Evolutionary conservation across 2,113 vertebrate species (phyloP), one percentile per base, ranked within the genome.

Genomic region (Charina bottae): DNA sequence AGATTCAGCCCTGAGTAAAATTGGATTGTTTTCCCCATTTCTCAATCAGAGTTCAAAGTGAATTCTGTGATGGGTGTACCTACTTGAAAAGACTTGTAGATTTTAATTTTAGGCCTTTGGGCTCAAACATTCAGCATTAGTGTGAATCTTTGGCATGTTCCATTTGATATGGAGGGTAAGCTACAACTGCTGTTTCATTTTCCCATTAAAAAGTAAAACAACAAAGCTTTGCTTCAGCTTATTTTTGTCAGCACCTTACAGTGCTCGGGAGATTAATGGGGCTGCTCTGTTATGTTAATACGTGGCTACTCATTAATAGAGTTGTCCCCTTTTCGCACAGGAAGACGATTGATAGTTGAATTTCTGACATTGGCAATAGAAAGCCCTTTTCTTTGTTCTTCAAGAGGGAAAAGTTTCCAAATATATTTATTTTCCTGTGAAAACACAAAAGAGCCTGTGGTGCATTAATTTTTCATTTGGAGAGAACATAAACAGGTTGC

Each of bases 401-500:
- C 55, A 92, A 93, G 88, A 94, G 85, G 9, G 24, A 84, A 92
- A 96, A 95, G 87, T 33, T 85, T 94, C 89, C 88, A 90, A 94
- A 94, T 94, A 95, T 88, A 93, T 93, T 93, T 93, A 92, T 88
- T 95, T 95, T 92, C 89, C 86, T 8, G n/a, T 85, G 86, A 94
- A 96, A 95, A 96, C 92, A 93, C 92, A 93, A 92, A 95, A 94
- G 49, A 72, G 87, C 86, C 90, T 3, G 0, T 90, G 91, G 68
- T 92, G 60, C 89, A 92, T 96, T 96, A 94, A 94, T 96, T 94
- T 96, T 96, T 96, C 90, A 94, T 92, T 85, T 7, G 42, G 68
- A 94, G 92, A 95, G 93, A 91, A 95, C 13, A 96, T 93, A 95
- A 96, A 95, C 93, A 96, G 92, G 93, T 96, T 95, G 94, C 91